phyloP scores from a whole-genome alignment of 1,140 invertebrate genomes.

The Samia ricini region DNA sequence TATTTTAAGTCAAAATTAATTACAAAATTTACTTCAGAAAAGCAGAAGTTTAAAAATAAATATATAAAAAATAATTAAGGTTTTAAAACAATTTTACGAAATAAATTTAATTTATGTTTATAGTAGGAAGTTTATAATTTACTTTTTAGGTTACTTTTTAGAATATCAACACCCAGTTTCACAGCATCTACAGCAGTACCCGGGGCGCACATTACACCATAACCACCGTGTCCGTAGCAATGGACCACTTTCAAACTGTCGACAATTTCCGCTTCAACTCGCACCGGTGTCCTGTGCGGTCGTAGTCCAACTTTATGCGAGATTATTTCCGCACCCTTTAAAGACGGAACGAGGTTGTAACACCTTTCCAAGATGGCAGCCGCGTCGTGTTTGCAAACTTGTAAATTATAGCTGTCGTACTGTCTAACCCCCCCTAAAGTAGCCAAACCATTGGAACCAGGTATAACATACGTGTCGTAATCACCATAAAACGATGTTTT shows the following conservation, averaged over 20 bases:
- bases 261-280: constrained; percentile 84
- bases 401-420: constrained; percentile 86
- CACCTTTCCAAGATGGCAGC: constrained; percentile 87
- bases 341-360: constrained; percentile 82
- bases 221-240: constrained; percentile 96
- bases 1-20: too few relatives aligned
- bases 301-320: constrained; percentile 86
- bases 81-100: too few relatives aligned
- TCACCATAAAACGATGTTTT: constrained; percentile 92
- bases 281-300: constrained; percentile 86
- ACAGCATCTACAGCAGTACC: constrained; percentile 89
- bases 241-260: constrained; percentile 85
- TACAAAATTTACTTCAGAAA: too few relatives aligned
- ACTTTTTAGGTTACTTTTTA: constrained; percentile 71
- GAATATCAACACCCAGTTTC: constrained; percentile 80
- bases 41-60: too few relatives aligned
- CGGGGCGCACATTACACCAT: constrained; percentile 92
- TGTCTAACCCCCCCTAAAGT: constrained; percentile 91
- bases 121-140: constrained; percentile 23
- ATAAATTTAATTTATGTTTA: too few relatives aligned
- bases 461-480: constrained; percentile 91
- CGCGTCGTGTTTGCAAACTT: constrained; percentile 84
- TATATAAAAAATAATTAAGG: too few relatives aligned
- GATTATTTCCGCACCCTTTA: constrained; percentile 82
- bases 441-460: constrained; percentile 83